These are phyloP conservation scores for Reinhardtius hippoglossoides DNA, from an alignment of 2,113 vertebrate species.

Conservation along the genomic window DNA sequence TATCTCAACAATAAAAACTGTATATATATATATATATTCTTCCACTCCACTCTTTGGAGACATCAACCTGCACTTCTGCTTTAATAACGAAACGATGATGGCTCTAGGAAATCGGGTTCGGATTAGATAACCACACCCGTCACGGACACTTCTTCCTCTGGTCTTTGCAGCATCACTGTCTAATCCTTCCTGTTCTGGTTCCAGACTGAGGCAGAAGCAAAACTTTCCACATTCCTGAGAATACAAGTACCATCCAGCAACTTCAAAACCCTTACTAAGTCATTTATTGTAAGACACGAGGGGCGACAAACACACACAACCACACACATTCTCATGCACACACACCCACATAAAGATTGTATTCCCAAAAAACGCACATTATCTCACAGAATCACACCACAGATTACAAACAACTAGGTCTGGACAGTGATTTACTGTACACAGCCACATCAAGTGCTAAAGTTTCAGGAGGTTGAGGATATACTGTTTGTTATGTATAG, in stretches of 20 bases:
- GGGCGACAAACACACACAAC: slow-evolving; percentile 47
- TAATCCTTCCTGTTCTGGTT: slow-evolving; percentile 66
- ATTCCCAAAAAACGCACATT: slow-evolving; percentile 63
- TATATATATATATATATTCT: slow-evolving; percentile 2
- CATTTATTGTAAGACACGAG: slow-evolving; percentile 74
- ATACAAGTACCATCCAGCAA: slow-evolving; percentile 79
- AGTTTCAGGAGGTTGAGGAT: slow-evolving; percentile 75
- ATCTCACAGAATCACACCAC: slow-evolving; percentile 71
- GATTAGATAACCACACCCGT: slow-evolving; percentile 37
- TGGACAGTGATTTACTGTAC: slow-evolving; percentile 81
- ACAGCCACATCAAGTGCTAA: slow-evolving; percentile 82
- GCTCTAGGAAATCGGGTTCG: slow-evolving; percentile 35
- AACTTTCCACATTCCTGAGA: slow-evolving; percentile 81
- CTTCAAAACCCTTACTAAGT: slow-evolving; percentile 77
- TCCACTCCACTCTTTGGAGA: background rate
- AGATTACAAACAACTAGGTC: slow-evolving; percentile 74
- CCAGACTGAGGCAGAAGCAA: slow-evolving; percentile 80
- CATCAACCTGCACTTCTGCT: background rate
- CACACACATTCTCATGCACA: slow-evolving; percentile 15
- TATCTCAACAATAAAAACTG: background rate
- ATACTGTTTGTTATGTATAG: slow-evolving; percentile 78
- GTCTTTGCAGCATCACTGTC: slow-evolving; percentile 62
- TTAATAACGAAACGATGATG: slow-evolving; percentile 13
- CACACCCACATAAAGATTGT: slow-evolving; percentile 53
- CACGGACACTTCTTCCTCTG: slow-evolving; percentile 31